Conservation (phyloP, 1,140 invertebrate genomes). For the Mactra quadrangularis region DNA sequence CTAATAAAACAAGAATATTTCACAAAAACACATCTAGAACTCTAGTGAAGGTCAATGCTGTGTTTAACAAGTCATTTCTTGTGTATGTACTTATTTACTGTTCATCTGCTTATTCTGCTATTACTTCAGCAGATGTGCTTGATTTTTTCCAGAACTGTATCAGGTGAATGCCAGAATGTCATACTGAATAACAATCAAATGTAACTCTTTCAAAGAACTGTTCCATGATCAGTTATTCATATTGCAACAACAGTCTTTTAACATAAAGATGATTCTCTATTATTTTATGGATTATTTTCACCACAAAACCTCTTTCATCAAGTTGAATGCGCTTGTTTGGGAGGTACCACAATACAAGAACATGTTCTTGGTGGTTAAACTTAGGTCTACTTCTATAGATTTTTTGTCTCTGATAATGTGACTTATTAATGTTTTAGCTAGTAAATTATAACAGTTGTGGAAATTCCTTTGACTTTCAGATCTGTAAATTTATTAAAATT, state of each 20-base stretch:
- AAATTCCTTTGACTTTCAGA: too few species aligned
- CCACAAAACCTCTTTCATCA: too few species aligned
- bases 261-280: too few species aligned
- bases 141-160: slow-evolving; percentile 40
- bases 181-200: slow-evolving; percentile 47
- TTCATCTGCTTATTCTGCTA: slow-evolving; percentile 37
- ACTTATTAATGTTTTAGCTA: too few species aligned
- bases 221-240: slow-evolving; percentile 29
- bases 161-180: slow-evolving; percentile 37
- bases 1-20: slow-evolving; percentile 28
- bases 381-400: too few species aligned
- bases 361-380: too few species aligned
- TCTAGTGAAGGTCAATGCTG: slow-evolving; percentile 22
- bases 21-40: slow-evolving; percentile 8
- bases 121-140: slow-evolving; percentile 37
- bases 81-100: slow-evolving; percentile 31
- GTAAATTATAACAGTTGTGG: too few species aligned
- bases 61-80: slow-evolving; percentile 42
- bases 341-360: too few species aligned
- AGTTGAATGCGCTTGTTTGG: too few species aligned
- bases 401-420: too few species aligned
- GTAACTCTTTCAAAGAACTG: slow-evolving; percentile 36
- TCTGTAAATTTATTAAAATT: too few species aligned
- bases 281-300: too few species aligned
- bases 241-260: slow-evolving; percentile 24